Conservation (phyloP, 2,888 invertebrate genomes). For the Drosophila anomalata region DNA sequence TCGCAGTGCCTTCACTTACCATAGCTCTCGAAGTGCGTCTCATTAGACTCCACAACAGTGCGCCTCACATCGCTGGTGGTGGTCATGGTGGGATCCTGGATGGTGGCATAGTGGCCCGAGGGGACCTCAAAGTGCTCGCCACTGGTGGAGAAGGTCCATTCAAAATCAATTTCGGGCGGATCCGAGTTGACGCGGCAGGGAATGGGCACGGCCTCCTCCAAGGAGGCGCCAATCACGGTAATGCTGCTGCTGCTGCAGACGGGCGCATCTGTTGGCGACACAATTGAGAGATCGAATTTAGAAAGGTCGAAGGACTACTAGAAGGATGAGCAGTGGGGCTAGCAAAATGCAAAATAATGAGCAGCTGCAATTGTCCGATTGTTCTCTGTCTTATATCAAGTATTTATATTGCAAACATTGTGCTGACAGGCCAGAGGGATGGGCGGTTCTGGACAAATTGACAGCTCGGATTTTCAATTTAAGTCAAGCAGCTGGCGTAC, state of each 20-base stretch:
- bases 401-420: constrained; percentile 65
- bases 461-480: constrained; percentile 75
- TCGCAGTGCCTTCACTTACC: constrained; percentile 71
- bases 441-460: constrained; percentile 48
- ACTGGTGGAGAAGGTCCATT: constrained; percentile 96
- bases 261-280: constrained; percentile 88
- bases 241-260: constrained; percentile 90
- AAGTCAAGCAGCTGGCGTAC: constrained; percentile 59
- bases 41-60: constrained; percentile 83
- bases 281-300: constrained; percentile 34
- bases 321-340: neutral
- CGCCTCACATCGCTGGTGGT: constrained; percentile 83
- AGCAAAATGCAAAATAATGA: constrained; percentile 66
- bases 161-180: constrained; percentile 92
- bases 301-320: constrained; percentile 2
- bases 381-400: constrained; percentile 49
- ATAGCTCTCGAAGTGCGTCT: constrained; percentile 83
- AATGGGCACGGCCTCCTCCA: constrained; percentile 92
- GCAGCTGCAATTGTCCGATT: constrained; percentile 66
- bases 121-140: constrained; percentile 93
- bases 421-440: constrained; percentile 57
- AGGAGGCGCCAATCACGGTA: constrained; percentile 92
- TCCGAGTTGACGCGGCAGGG: constrained; percentile 95
- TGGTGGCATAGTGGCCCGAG: constrained; percentile 86
- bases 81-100: constrained; percentile 85